Percentiles rank a stretch among this genome's conserved stretches.
Conservation (phyloP, 2,888 invertebrate species). For the Sphaerophoria taeniata region DNA sequence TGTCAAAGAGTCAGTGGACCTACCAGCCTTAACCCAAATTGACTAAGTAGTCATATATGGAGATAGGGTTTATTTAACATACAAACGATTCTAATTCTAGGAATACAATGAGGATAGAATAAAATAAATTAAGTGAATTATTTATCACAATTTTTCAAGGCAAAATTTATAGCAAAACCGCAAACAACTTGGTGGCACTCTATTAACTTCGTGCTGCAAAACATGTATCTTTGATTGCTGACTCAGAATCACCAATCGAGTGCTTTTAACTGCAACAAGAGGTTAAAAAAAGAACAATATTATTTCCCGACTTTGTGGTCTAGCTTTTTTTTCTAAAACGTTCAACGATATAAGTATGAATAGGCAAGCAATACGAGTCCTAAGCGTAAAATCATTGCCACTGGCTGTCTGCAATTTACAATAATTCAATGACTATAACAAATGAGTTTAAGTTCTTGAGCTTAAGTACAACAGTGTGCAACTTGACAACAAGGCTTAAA, state of each 20-base stretch:
- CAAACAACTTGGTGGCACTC: slow-evolving; percentile 24
- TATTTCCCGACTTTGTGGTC: slow-evolving; percentile 22
- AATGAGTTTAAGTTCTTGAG: background rate
- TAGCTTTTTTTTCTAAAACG: background rate
- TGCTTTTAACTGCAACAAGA: slow-evolving; percentile 1
- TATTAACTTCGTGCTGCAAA: background rate
- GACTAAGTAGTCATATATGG: background rate
- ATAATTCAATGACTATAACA: background rate
- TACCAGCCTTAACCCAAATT: slow-evolving; percentile 2
- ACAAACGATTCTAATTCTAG: background rate
- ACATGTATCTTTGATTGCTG: background rate
- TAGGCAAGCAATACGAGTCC: background rate
- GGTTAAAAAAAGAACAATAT: background rate
- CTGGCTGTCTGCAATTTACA: background rate
- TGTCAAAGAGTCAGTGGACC: background rate
- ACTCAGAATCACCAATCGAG: background rate
- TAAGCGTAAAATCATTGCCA: slow-evolving; percentile 4
- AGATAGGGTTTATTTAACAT: background rate
- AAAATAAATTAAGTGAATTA: background rate
- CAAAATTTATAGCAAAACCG: background rate
- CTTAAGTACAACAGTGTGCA: too few species aligned
- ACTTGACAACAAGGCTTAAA: too few species aligned
- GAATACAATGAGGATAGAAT: slow-evolving; percentile 18
- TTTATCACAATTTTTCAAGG: slow-evolving; percentile 18
- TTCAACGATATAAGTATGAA: background rate